phyloP scores from a whole-genome alignment of 2,113 vertebrate species.

The Microcebus griseorufus region DNA sequence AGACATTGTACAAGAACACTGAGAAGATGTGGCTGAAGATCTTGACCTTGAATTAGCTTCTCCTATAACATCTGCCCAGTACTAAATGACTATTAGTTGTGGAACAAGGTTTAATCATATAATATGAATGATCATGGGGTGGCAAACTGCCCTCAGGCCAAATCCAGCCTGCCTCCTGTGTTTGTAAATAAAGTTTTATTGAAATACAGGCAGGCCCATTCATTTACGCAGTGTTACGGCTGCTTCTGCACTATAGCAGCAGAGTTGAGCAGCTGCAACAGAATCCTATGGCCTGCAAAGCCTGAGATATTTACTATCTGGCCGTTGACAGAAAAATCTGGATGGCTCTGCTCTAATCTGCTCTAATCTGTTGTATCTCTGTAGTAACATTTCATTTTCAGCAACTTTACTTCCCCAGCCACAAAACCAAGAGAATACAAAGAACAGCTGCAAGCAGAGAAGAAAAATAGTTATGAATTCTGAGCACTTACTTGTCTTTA shows the following conservation, averaged over 20 bases:
- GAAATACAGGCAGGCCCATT: background rate
- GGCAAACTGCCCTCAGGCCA: background rate
- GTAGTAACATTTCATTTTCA: background rate
- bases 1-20: background rate
- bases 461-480: background rate
- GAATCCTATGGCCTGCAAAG: background rate
- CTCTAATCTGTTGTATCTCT: background rate
- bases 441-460: background rate
- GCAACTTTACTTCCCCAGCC: background rate
- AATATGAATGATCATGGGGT: background rate
- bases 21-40: background rate
- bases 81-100: background rate
- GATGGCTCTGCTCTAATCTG: background rate
- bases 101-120: background rate
- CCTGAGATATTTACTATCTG: background rate
- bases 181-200: background rate
- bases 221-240: background rate
- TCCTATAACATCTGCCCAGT: background rate
- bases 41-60: background rate
- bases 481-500: background rate
- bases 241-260: background rate
- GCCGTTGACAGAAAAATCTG: background rate
- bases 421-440: slow-evolving; percentile 38
- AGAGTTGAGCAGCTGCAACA: background rate
- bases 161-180: background rate